Conservation (phyloP, 2,797 vertebrate genomes). For the Urocyon cinereoargenteus region DNA sequence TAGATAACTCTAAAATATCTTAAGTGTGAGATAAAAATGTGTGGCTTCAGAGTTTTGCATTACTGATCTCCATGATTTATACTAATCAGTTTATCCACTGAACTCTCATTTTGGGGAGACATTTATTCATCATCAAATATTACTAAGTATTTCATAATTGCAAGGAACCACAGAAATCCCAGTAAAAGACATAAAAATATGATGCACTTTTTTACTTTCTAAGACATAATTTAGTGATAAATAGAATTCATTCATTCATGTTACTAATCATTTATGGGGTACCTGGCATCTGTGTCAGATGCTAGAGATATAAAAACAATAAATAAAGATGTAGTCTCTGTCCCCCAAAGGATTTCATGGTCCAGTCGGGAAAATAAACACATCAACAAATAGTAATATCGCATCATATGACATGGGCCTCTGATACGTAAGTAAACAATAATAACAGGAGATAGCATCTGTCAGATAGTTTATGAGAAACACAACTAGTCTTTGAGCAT, state of each 20-base stretch:
- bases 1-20: neutral
- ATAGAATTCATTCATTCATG: neutral
- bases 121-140: neutral
- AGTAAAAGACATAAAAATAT: neutral
- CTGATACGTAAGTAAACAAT: neutral
- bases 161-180: neutral
- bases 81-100: neutral
- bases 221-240: neutral
- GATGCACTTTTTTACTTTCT: neutral
- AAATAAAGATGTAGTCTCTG: neutral
- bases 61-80: neutral
- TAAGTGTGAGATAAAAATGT: neutral
- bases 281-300: neutral
- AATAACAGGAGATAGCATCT: neutral
- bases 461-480: conserved; percentile 30
- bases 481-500: neutral
- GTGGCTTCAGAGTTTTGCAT: neutral
- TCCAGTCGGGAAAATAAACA: neutral
- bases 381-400: neutral
- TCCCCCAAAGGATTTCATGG: neutral
- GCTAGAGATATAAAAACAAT: neutral
- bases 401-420: neutral
- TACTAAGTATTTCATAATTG: neutral
- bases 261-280: neutral
- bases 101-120: neutral